Evolutionary conservation across 1,140 invertebrate genomes (phyloP).

Genomic region (Nomia melanderi): DNA sequence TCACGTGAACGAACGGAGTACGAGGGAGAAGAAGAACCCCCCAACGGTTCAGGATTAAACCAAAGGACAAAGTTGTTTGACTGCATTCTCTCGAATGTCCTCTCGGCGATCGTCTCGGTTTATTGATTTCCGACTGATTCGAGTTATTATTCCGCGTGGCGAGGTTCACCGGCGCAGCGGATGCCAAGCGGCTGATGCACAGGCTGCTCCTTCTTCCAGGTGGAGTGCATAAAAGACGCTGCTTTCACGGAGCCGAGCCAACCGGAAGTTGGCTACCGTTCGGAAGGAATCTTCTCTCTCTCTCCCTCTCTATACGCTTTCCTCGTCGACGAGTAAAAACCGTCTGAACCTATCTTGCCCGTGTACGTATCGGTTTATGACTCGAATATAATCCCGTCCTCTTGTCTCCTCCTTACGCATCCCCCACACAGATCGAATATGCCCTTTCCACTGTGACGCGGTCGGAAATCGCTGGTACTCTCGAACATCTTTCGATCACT

Average conservation of each 20-base stretch:
- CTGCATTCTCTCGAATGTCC: background rate
- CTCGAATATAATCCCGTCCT: background rate
- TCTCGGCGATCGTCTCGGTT: background rate
- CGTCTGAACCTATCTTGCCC: background rate
- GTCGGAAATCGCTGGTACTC: too few relatives aligned
- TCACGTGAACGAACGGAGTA: background rate
- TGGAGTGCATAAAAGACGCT: slow-evolving; percentile 52
- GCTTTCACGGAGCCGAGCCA: slow-evolving; percentile 67
- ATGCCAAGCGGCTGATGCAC: slow-evolving; percentile 39
- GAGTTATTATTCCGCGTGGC: slow-evolving; percentile 28
- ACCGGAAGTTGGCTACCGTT: slow-evolving; percentile 66
- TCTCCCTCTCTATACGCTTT: slow-evolving; percentile 28
- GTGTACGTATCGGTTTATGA: slow-evolving; percentile 23
- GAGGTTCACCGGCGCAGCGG: slow-evolving; percentile 39
- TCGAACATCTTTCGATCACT: too few relatives aligned
- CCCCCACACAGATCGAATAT: too few relatives aligned
- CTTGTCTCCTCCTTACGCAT: too few relatives aligned
- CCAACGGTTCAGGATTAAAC: background rate
- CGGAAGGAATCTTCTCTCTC: slow-evolving; percentile 62
- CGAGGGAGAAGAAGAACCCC: background rate
- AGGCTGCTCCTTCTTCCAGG: slow-evolving; percentile 10
- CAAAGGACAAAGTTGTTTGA: background rate
- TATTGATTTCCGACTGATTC: background rate
- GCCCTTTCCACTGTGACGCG: too few relatives aligned
- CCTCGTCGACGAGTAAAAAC: slow-evolving; percentile 26